These are phyloP conservation scores for Drosophila anceps DNA, from an alignment of 2,888 invertebrate species.

Conservation along the genomic window DNA sequence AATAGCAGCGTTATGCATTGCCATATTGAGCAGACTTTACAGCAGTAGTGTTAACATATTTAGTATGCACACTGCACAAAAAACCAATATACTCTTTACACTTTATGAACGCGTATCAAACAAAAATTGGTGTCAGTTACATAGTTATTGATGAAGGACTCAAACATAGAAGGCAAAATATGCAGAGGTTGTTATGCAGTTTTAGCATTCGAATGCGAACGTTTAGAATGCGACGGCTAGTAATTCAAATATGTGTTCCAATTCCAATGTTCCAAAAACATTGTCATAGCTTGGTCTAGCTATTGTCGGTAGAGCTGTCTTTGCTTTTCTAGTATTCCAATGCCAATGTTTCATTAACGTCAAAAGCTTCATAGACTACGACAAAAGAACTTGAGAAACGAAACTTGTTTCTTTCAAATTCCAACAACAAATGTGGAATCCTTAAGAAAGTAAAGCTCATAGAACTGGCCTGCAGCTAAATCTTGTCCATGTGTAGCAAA, in stretches of 20 bases:
- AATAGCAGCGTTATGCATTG: too few species aligned
- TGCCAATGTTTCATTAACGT: background rate
- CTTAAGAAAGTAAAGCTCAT: background rate
- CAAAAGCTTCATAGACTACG: background rate
- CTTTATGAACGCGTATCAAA: too few species aligned
- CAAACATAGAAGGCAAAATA: background rate
- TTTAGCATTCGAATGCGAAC: background rate
- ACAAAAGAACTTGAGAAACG: background rate
- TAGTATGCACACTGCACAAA: too few species aligned
- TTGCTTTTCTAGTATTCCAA: background rate
- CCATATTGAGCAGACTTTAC: too few species aligned
- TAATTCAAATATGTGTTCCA: background rate
- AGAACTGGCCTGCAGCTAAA: conserved; percentile 6
- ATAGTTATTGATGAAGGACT: conserved; percentile 4
- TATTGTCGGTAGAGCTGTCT: background rate
- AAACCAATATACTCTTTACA: background rate
- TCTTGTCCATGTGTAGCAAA: conserved; percentile 1
- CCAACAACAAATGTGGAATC: background rate
- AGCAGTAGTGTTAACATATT: too few species aligned
- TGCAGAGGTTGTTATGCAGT: background rate
- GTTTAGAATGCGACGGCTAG: background rate
- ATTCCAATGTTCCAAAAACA: background rate
- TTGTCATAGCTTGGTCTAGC: background rate
- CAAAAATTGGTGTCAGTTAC: conserved; percentile 1
- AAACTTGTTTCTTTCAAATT: background rate